These are phyloP conservation scores for Drosophila rhopaloa DNA, from an alignment of 1,140 invertebrate species.

Conservation along the genomic window DNA sequence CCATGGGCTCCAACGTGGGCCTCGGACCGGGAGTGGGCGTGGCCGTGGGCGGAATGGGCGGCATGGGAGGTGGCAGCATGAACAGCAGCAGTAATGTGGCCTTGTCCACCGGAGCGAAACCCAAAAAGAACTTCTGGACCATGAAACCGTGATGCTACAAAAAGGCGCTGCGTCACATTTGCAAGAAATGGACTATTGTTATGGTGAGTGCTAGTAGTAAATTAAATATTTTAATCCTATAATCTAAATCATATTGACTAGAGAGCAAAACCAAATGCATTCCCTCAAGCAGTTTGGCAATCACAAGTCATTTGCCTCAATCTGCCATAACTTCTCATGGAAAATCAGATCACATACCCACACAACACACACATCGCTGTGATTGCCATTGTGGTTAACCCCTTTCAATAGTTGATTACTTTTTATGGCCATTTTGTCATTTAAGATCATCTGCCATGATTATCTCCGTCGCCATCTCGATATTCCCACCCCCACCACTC, in stretches of 20 bases:
- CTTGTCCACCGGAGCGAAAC: constrained; percentile 74
- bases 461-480: constrained; percentile 18
- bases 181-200: constrained; percentile 82
- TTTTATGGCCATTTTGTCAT: constrained; percentile 37
- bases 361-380: background rate
- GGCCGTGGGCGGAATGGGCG: constrained; percentile 3
- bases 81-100: constrained; percentile 35
- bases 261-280: too few relatives aligned
- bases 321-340: background rate
- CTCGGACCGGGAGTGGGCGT: constrained; percentile 8
- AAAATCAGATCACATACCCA: constrained; percentile 1
- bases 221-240: too few relatives aligned
- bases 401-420: constrained; percentile 29
- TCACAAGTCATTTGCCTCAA: background rate
- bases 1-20: constrained; percentile 39
- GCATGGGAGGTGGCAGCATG: constrained; percentile 13
- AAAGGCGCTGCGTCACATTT: constrained; percentile 77
- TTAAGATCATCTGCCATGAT: constrained; percentile 46
- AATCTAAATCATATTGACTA: too few relatives aligned
- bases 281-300: background rate
- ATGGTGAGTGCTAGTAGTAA: constrained; percentile 60
- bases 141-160: constrained; percentile 84
- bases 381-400: constrained; percentile 27
- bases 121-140: constrained; percentile 83
- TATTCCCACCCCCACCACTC: constrained; percentile 32